A percentile compares a stretch with the other conserved stretches of the same genome.
Conservation (phyloP, 2,797 vertebrate species). For the Alfaro cultratus region DNA sequence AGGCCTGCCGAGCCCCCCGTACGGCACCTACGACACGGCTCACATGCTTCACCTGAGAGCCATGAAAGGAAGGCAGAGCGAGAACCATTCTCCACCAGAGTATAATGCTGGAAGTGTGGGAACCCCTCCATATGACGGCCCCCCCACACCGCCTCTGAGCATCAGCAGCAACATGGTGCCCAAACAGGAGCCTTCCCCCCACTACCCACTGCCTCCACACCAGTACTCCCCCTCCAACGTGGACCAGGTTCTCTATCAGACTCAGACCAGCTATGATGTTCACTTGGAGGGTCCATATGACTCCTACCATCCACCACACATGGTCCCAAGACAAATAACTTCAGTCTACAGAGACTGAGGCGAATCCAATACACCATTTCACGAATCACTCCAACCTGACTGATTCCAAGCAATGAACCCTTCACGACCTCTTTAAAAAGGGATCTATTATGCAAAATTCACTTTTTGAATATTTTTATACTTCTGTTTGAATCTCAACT, state of each 20-base stretch:
- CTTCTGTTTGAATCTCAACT: too few species aligned
- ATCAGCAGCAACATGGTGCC: slow-evolving; percentile 91
- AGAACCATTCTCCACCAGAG: slow-evolving; percentile 84
- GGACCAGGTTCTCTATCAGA: slow-evolving; percentile 85
- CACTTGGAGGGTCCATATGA: slow-evolving; percentile 89
- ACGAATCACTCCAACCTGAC: not conserved
- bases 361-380: not conserved
- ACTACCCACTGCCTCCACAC: slow-evolving; percentile 81
- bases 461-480: too few species aligned
- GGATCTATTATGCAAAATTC: too few species aligned
- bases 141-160: slow-evolving; percentile 93
- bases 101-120: slow-evolving; percentile 73
- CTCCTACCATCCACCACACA: slow-evolving; percentile 82
- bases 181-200: slow-evolving; percentile 91
- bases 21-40: slow-evolving; percentile 89
- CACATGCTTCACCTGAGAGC: slow-evolving; percentile 91
- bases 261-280: slow-evolving; percentile 82
- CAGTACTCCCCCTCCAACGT: slow-evolving; percentile 76
- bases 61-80: slow-evolving; percentile 85
- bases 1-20: slow-evolving; percentile 93
- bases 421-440: slow-evolving; percentile 15
- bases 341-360: slow-evolving; percentile 88
- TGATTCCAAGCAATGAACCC: slow-evolving; percentile 4
- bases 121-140: slow-evolving; percentile 91
- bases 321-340: slow-evolving; percentile 82